These are phyloP conservation scores for Eudasyphora cyanicolor DNA, from an alignment of 2,888 invertebrate genomes.

Conservation along the genomic window DNA sequence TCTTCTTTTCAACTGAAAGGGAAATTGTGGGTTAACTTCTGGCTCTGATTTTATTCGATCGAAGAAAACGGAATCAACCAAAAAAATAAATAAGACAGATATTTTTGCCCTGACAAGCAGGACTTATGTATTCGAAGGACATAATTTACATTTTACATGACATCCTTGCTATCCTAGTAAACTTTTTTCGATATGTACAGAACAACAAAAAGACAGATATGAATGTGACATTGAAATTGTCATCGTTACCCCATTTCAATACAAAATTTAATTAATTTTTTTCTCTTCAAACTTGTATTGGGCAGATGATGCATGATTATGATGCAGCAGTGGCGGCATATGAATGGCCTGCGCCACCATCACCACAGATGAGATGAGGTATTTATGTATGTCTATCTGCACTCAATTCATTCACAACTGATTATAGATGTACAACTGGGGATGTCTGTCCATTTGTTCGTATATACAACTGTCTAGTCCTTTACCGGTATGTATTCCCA, in stretches of 20 bases:
- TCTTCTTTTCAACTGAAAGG: constrained; percentile 50
- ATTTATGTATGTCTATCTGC: constrained; percentile 40
- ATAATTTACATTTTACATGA: not conserved
- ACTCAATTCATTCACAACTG: constrained; percentile 42
- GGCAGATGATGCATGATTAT: not conserved
- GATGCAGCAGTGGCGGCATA: not conserved
- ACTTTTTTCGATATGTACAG: not conserved
- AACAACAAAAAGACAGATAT: not conserved
- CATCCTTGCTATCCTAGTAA: not conserved
- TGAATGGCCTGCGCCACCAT: not conserved
- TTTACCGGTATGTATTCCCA: constrained; percentile 30
- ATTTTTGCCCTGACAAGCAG: not conserved
- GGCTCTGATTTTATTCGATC: not conserved
- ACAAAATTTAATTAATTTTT: constrained; percentile 54
- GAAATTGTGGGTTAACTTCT: constrained; percentile 55
- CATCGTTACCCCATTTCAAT: constrained; percentile 58
- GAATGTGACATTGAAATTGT: constrained; percentile 51
- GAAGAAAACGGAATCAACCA: not conserved
- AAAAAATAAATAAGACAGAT: not conserved
- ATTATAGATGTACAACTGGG: not conserved
- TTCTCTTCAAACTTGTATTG: not conserved
- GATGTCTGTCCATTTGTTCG: not conserved
- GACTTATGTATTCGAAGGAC: not conserved
- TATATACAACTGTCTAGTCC: constrained; percentile 39
- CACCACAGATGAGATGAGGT: no score